These are phyloP conservation scores for Epizoanthus stellaris DNA, from an alignment of 92 coral and sea anemone genomes.

Conservation along the genomic window DNA sequence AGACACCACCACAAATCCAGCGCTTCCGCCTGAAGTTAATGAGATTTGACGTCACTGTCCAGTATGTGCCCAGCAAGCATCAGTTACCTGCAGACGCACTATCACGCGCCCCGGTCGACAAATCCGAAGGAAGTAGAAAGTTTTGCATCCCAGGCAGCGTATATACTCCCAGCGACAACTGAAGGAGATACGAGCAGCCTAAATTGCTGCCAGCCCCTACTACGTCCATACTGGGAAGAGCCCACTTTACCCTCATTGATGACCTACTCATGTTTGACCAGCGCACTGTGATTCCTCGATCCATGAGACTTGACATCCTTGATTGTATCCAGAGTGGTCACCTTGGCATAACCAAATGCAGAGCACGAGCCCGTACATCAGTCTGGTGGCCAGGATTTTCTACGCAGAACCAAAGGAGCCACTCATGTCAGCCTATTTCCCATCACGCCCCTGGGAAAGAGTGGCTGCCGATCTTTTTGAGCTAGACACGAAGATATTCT, in stretches of 20 bases:
- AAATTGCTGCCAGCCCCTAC: not conserved
- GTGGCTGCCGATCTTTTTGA: slow-evolving; percentile 10
- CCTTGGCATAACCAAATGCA: not conserved
- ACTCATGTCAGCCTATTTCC: too few relatives aligned
- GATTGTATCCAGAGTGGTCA: too few relatives aligned
- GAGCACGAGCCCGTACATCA: slow-evolving; percentile 38
- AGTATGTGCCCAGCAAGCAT: too few relatives aligned
- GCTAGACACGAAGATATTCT: not conserved
- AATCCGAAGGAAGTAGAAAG: not conserved
- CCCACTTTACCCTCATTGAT: slow-evolving; percentile 20
- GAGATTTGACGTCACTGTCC: too few relatives aligned
- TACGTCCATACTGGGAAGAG: slow-evolving; percentile 22
- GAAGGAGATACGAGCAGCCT: too few relatives aligned
- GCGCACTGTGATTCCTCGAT: too few relatives aligned
- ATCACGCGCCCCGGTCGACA: not conserved
- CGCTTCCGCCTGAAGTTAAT: too few relatives aligned
- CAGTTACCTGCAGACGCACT: too few relatives aligned
- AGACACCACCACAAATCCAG: too few relatives aligned
- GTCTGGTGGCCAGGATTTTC: slow-evolving; percentile 30
- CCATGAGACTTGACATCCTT: too few relatives aligned
- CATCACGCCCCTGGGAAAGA: too few relatives aligned
- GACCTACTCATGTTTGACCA: not conserved
- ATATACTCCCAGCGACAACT: slow-evolving; percentile 9
- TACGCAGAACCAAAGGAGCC: too few relatives aligned
- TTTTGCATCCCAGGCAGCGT: not conserved